A percentile compares a stretch with the other conserved stretches of the same genome.
phyloP scores from a whole-genome alignment of 2,888 invertebrate genomes.

The Leptopterna dolabrata region DNA sequence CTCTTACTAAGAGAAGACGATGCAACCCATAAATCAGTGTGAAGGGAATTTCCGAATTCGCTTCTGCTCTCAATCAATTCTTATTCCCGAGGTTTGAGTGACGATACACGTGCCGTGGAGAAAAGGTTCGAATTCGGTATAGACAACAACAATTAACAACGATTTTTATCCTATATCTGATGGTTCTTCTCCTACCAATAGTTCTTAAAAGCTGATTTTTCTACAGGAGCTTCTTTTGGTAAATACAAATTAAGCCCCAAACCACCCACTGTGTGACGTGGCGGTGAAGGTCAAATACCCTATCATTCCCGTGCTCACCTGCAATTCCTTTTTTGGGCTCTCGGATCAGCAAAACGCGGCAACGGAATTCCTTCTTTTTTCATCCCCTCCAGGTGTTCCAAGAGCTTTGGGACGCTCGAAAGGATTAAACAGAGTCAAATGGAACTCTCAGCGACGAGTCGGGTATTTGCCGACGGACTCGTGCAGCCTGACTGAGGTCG shows the following conservation, averaged over 20 bases:
- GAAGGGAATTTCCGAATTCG: background rate
- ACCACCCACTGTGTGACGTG: no score
- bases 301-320: no score
- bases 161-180: no score
- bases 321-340: background rate
- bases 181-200: no score
- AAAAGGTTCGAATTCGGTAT: no score
- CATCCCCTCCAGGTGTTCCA: background rate
- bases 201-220: no score
- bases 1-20: background rate
- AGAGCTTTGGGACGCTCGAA: background rate
- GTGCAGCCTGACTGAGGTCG: background rate
- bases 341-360: background rate
- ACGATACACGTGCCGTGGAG: no score
- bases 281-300: no score
- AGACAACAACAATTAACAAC: no score
- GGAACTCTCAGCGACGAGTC: background rate
- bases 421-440: slow-evolving; percentile 28
- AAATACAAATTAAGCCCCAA: no score
- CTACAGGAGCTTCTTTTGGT: no score
- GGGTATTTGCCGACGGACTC: slow-evolving; percentile 33
- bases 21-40: background rate
- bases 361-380: background rate
- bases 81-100: no score
- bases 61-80: background rate